Evolutionary conservation across 2,888 invertebrate genomes (phyloP), one percentile per base, ranked within the genome.

Genomic region (Operophtera brumata): DNA sequence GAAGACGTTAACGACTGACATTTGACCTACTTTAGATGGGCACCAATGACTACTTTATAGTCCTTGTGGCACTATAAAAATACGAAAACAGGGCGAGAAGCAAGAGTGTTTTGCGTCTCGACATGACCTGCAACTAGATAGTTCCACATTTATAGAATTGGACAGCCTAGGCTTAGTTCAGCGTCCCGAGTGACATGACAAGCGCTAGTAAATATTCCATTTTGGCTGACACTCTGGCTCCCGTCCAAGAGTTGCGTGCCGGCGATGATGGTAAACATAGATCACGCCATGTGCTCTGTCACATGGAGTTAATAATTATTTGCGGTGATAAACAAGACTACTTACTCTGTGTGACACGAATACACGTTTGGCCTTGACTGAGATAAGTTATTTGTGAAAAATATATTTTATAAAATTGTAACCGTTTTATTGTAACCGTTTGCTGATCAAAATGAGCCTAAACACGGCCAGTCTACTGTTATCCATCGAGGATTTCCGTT

Each of bases 151-250:
- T 34, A 40, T 36, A 36, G 11, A 49, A 13, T 20, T 20, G 4
- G 37, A 26, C 40, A 53, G 36, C 5, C 35, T 46, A 40, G 43
- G 44, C 54, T 68, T 72, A 70, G 75, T 75, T 74, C 75, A 75
- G 64, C 72, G 71, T 65, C 70, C 71, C 65, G 59, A 37, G 57
- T 50, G 66, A 67, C 66, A 64, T 59, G 67, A 65, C 57, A 60
- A 54, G 69, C 61, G 69, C 70, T 73, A 56, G 79, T 78, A 80
- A 80, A 81, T 77, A 77, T 81, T 78, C 80, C 75, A 72, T 75
- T 80, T 78, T 75, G 78, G 75, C 75, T 57, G 71, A 59, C 63
- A 61, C 55, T 20, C 69, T 86, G 86, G 86, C 84, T 61, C 0
- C 3, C 30, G 35, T 73, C 86, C 86, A 87, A 76, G 43, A 44